These are phyloP conservation scores for Oncorhynchus clarkii DNA, from an alignment of 2,113 vertebrate genomes.

Conservation along the genomic window DNA sequence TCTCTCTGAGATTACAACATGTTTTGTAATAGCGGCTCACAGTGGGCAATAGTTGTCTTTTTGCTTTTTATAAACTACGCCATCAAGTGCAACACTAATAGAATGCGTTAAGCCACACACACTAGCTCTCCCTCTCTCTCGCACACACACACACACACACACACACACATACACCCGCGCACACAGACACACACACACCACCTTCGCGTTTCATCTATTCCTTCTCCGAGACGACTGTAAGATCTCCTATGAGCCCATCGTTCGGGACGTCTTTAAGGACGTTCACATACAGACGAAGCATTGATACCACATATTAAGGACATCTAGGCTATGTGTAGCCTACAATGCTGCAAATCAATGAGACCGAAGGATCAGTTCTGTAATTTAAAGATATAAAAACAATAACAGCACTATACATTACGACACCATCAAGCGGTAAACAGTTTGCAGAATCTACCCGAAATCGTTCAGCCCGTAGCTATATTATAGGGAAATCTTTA, in stretches of 20 bases:
- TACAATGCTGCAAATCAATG: constrained; percentile 38
- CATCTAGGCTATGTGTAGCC: constrained; percentile 11
- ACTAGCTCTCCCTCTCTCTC: constrained; percentile 11
- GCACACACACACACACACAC: too few species aligned
- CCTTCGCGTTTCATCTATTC: constrained; percentile 37
- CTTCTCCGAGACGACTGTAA: constrained; percentile 27
- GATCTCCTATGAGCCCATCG: constrained; percentile 30
- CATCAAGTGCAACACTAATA: constrained; percentile 43
- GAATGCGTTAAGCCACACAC: constrained; percentile 6
- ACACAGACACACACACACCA: too few species aligned
- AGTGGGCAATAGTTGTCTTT: too few species aligned
- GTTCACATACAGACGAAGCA: constrained; percentile 11
- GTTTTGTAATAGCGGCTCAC: too few species aligned
- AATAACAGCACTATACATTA: background rate
- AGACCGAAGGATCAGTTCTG: constrained; percentile 28
- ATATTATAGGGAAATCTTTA: constrained; percentile 43
- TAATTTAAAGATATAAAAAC: constrained; percentile 38
- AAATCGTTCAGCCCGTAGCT: constrained; percentile 6
- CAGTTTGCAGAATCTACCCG: constrained; percentile 1
- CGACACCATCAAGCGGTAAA: constrained; percentile 28
- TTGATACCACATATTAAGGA: constrained; percentile 28
- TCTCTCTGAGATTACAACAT: too few species aligned
- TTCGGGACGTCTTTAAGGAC: constrained; percentile 26
- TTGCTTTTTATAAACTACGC: constrained; percentile 36
- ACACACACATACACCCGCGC: too few species aligned